These are phyloP conservation scores for Thamnophis elegans DNA, from an alignment of 2,797 vertebrate genomes.

Conservation along the genomic window DNA sequence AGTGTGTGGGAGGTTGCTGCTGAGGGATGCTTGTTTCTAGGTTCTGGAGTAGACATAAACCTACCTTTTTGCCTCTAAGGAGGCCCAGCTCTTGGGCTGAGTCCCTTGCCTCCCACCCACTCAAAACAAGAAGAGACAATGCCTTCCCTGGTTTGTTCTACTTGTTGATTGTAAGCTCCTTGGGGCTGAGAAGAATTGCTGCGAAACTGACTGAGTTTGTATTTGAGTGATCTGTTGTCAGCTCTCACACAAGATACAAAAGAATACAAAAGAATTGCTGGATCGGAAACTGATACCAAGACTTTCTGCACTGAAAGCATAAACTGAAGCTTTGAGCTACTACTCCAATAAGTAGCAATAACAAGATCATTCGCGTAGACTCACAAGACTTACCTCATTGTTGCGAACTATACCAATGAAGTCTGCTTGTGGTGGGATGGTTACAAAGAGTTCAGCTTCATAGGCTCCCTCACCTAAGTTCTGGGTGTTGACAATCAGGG, in stretches of 20 bases:
- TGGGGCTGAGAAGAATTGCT: no score
- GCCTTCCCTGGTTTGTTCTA: no score
- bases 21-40: no score
- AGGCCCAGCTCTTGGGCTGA: no score
- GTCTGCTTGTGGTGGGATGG: conserved; percentile 87
- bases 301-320: not conserved
- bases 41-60: no score
- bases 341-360: not conserved
- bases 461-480: conserved; percentile 94
- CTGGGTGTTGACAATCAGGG: conserved; percentile 82
- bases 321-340: not conserved
- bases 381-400: conserved; percentile 76
- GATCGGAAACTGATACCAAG: not conserved
- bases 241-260: not conserved
- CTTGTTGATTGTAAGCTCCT: no score
- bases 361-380: accelerated
- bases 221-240: not conserved
- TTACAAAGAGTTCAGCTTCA: conserved; percentile 89
- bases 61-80: no score
- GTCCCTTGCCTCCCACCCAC: no score
- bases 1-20: not conserved
- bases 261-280: not conserved
- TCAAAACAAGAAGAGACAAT: no score
- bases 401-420: conserved; percentile 89
- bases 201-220: no score